Conservation (phyloP, 2,888 invertebrate species). For the Parnassius orleans region DNA sequence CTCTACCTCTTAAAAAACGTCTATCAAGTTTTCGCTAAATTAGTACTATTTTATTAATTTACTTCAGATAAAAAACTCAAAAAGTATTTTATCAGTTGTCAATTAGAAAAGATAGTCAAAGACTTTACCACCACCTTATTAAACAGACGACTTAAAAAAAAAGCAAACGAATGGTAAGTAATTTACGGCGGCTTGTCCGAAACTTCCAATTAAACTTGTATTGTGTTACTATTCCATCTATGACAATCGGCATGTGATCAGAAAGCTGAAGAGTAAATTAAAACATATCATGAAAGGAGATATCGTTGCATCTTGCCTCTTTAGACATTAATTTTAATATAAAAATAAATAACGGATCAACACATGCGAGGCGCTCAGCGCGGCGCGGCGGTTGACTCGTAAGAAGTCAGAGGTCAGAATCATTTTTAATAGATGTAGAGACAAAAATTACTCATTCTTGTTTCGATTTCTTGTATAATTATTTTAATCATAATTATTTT, state of each 20-base stretch:
- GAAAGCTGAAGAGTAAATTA: constrained; percentile 17
- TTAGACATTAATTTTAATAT: constrained; percentile 47
- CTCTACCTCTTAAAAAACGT: no score
- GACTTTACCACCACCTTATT: neutral
- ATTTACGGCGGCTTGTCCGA: neutral
- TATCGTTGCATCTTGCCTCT: constrained; percentile 11
- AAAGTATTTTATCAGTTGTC: no score
- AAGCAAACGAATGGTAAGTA: neutral
- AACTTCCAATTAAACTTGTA: constrained; percentile 4
- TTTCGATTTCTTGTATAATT: no score
- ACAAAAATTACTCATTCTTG: constrained; percentile 5
- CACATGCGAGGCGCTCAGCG: constrained; percentile 45
- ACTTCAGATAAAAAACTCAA: no score
- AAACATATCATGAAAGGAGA: constrained; percentile 4
- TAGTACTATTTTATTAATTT: no score
- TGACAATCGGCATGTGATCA: constrained; percentile 13
- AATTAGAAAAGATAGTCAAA: no score
- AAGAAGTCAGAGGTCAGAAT: constrained; percentile 45
- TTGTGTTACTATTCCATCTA: constrained; percentile 8
- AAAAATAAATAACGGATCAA: constrained; percentile 50
- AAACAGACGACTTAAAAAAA: neutral
- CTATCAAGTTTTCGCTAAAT: no score
- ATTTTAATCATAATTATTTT: no score
- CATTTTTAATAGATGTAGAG: constrained; percentile 33
- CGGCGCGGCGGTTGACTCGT: constrained; percentile 45